Conservation (phyloP, 2,888 invertebrate genomes). For the Caenorhabditis panamensis region DNA sequence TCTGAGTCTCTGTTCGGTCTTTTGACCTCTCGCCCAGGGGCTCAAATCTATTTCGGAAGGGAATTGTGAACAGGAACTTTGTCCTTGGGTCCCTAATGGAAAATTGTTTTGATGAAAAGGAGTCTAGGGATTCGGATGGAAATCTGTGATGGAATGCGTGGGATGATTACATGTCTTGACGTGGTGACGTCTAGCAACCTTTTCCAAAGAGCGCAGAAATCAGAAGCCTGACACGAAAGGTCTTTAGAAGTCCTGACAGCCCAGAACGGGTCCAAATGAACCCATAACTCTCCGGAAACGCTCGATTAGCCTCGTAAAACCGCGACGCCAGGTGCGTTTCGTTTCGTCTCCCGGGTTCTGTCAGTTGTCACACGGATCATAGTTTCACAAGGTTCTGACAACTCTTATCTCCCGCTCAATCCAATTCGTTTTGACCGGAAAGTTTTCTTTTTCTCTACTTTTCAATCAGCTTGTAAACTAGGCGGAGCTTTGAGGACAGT, state of each 20-base stretch:
- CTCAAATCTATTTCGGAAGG: slow-evolving; percentile 2
- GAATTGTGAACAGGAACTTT: background rate
- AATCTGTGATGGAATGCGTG: background rate
- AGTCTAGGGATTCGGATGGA: no score
- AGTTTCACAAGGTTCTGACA: slow-evolving; percentile 20
- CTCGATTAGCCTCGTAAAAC: slow-evolving; percentile 19
- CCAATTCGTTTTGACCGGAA: background rate
- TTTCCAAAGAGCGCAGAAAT: no score
- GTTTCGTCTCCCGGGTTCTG: no score
- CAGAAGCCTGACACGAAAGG: no score
- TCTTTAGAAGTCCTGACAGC: no score
- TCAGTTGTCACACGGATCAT: slow-evolving; percentile 52
- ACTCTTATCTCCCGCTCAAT: background rate
- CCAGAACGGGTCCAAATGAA: no score
- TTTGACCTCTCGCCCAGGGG: slow-evolving; percentile 2
- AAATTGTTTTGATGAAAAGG: background rate
- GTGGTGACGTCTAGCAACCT: no score
- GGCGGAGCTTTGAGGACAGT: background rate
- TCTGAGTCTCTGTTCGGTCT: background rate
- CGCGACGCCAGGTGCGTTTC: slow-evolving; percentile 41
- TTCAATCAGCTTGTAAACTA: background rate
- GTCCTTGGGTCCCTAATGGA: slow-evolving; percentile 6
- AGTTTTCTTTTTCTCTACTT: no score
- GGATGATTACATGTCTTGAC: background rate
- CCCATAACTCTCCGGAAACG: background rate